Percentiles rank a stretch among this genome's conserved stretches.
Evolutionary conservation across 2,888 invertebrate genomes (phyloP).

Genomic region (Melieria picta): DNA sequence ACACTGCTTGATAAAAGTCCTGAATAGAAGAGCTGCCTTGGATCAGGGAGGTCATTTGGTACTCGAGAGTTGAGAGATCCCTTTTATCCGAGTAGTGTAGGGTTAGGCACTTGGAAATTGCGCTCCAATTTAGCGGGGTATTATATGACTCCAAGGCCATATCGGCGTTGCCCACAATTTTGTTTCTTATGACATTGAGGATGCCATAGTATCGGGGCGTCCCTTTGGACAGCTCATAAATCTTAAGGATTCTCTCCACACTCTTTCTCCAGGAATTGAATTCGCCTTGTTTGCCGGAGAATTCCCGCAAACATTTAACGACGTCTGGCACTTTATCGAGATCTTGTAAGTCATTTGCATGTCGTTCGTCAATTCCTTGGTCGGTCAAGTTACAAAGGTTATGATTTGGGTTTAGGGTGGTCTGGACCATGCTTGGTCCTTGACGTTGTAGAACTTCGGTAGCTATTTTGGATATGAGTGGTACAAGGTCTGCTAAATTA

Average conservation of each 20-base stretch:
- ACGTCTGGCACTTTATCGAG: constrained; percentile 6
- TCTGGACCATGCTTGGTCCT: constrained; percentile 9
- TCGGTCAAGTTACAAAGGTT: neutral
- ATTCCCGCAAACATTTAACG: neutral
- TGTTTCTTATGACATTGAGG: no score
- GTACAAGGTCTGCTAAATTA: no score
- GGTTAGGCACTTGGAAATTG: no score
- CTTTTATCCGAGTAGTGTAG: no score
- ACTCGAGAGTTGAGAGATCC: neutral
- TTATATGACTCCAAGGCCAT: no score
- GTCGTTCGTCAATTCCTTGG: neutral
- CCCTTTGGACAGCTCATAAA: neutral
- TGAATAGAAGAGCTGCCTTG: neutral
- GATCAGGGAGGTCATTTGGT: neutral
- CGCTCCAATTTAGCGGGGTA: neutral
- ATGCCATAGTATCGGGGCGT: no score
- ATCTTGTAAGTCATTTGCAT: neutral
- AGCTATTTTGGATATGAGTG: constrained; percentile 1
- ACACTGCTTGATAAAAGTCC: neutral
- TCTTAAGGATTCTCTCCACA: constrained; percentile 1
- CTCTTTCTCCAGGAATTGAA: constrained; percentile 7
- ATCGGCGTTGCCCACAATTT: no score
- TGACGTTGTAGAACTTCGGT: neutral
- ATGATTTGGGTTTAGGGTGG: neutral
- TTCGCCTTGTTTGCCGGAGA: constrained; percentile 4